Conservation (phyloP, 2,113 vertebrate species). For the Callithrix jacchus region DNA sequence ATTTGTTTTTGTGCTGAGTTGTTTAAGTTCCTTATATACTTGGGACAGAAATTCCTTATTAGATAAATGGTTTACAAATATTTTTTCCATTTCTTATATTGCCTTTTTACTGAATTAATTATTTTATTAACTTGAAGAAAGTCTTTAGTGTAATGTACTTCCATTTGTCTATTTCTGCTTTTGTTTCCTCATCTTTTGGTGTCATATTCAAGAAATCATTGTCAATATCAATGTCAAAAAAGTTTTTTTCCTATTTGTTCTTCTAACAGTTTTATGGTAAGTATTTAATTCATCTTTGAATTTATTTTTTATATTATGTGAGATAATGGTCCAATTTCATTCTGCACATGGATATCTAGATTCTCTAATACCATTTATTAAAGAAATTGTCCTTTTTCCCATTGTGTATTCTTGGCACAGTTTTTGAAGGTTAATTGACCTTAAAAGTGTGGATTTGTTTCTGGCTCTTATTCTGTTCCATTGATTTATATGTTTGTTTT, state of each 20-base stretch:
- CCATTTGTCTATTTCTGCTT: background rate
- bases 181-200: background rate
- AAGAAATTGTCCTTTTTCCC: background rate
- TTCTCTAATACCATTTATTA: background rate
- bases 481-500: background rate
- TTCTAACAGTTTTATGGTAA: background rate
- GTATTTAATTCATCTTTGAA: background rate
- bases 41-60: background rate
- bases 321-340: background rate
- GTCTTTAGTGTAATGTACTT: no score
- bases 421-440: background rate
- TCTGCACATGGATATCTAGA: background rate
- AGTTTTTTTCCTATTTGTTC: background rate
- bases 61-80: background rate
- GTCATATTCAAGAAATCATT: background rate
- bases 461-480: background rate
- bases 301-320: background rate
- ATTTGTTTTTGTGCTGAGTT: background rate
- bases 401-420: background rate
- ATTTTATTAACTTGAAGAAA: background rate
- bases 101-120: background rate
- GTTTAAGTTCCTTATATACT: background rate
- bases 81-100: background rate
- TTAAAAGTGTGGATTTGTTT: background rate
- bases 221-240: background rate